A percentile compares a stretch with the other conserved stretches of the same genome.
Conservation (phyloP, 1,140 invertebrate species). For the Coelopa frigida region DNA sequence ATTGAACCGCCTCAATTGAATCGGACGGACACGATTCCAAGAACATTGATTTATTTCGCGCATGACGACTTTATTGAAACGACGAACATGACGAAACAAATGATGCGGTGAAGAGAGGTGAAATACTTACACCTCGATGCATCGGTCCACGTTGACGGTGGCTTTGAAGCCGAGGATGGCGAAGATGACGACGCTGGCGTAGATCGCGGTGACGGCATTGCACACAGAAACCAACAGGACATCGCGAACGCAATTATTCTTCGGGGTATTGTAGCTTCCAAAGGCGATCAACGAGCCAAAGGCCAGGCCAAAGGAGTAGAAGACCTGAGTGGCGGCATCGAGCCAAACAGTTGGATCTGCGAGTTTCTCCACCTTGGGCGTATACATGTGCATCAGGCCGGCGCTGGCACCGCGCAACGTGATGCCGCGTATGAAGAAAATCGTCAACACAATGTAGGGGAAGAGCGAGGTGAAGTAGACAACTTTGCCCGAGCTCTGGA, state of each 20-base stretch:
- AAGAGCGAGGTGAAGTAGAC: constrained; percentile 96
- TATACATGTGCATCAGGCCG: constrained; percentile 87
- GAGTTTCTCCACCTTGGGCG: constrained; percentile 79
- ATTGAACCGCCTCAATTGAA: too few relatives aligned
- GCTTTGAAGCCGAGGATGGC: constrained; percentile 84
- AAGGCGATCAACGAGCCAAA: constrained; percentile 90
- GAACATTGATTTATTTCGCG: too few relatives aligned
- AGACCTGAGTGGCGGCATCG: constrained; percentile 91
- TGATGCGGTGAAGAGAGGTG: too few relatives aligned
- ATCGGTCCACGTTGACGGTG: constrained; percentile 70
- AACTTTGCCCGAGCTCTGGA: constrained; percentile 95
- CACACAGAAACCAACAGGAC: constrained; percentile 82
- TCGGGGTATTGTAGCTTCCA: constrained; percentile 81
- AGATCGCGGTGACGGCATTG: constrained; percentile 88
- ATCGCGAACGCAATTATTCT: constrained; percentile 86
- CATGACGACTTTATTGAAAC: too few relatives aligned
- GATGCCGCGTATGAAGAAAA: constrained; percentile 89
- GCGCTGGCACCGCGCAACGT: constrained; percentile 81
- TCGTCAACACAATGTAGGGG: constrained; percentile 89
- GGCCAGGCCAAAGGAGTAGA: constrained; percentile 88
- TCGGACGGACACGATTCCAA: too few relatives aligned
- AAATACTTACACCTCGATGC: constrained; percentile 65
- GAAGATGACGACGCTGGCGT: constrained; percentile 88
- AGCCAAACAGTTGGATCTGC: constrained; percentile 80
- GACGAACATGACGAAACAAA: too few relatives aligned